A percentile compares a stretch with the other conserved stretches of the same genome.
These are phyloP conservation scores for Tamandua tetradactyla DNA, from an alignment of 2,797 vertebrate species.

Conservation along the genomic window DNA sequence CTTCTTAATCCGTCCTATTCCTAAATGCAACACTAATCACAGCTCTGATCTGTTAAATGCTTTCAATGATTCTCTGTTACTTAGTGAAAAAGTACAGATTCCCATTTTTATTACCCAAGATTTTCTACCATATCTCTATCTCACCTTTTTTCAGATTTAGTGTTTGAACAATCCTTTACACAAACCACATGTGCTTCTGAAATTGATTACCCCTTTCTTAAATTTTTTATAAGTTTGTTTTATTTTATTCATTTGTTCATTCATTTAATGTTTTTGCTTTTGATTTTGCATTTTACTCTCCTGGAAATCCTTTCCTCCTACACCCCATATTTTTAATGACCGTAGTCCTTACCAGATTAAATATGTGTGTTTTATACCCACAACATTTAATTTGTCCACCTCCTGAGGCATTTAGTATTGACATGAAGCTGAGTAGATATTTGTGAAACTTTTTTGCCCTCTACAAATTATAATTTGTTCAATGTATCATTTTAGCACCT, in stretches of 20 bases:
- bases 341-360: not conserved
- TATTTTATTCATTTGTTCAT: not conserved
- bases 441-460: not conserved
- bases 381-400: not conserved
- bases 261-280: not conserved
- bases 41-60: not conserved
- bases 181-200: not conserved
- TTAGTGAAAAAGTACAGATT: not conserved
- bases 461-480: not conserved
- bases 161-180: not conserved
- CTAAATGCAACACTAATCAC: not conserved
- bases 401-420: not conserved
- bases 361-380: not conserved
- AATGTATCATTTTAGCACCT: not conserved
- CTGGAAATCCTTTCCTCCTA: not conserved
- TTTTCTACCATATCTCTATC: not conserved
- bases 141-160: not conserved
- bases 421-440: not conserved
- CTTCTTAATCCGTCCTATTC: not conserved
- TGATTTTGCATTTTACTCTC: not conserved
- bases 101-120: not conserved
- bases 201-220: not conserved
- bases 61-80: not conserved
- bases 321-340: not conserved
- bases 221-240: not conserved